These are phyloP conservation scores for Sebastes steindachneri DNA, from an alignment of 2,797 vertebrate species.

Conservation along the genomic window DNA sequence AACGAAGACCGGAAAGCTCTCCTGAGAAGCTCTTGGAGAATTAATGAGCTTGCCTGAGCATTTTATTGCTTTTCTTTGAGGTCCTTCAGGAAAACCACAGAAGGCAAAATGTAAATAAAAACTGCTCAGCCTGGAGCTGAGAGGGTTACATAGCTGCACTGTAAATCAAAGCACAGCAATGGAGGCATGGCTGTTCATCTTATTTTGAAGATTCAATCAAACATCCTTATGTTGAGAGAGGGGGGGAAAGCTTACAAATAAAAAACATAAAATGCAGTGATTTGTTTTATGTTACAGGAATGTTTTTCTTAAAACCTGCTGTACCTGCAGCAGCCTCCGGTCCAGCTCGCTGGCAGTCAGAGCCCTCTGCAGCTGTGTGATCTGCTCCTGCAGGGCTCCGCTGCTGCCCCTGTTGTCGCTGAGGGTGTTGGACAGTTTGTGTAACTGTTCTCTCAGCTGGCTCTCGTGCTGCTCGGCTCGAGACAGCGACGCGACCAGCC, in stretches of 20 bases:
- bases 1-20: slow-evolving; percentile 67
- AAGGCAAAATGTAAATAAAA: slow-evolving; percentile 65
- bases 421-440: slow-evolving; percentile 73
- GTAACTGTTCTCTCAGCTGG: slow-evolving; percentile 81
- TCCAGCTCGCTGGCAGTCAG: slow-evolving; percentile 83
- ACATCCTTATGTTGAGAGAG: slow-evolving; percentile 1
- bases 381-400: slow-evolving; percentile 79
- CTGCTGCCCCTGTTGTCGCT: slow-evolving; percentile 66
- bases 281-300: slow-evolving; percentile 3
- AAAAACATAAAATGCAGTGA: neutral
- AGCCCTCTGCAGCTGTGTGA: slow-evolving; percentile 78
- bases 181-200: slow-evolving; percentile 43
- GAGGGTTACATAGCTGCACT: slow-evolving; percentile 46
- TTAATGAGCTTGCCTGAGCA: slow-evolving; percentile 67
- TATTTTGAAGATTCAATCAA: slow-evolving; percentile 61
- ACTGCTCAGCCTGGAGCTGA: slow-evolving; percentile 47
- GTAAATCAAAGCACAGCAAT: slow-evolving; percentile 63
- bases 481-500: slow-evolving; percentile 67
- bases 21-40: slow-evolving; percentile 69
- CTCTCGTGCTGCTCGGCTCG: slow-evolving; percentile 81
- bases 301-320: neutral
- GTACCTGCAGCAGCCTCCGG: slow-evolving; percentile 84
- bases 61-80: slow-evolving; percentile 74
- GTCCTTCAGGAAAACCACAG: slow-evolving; percentile 62
- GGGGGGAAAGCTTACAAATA: neutral